A percentile compares a stretch with the other conserved stretches of the same genome.
Evolutionary conservation across 2,888 invertebrate species (phyloP).

Genomic region (Trissolcus brochymenae): DNA sequence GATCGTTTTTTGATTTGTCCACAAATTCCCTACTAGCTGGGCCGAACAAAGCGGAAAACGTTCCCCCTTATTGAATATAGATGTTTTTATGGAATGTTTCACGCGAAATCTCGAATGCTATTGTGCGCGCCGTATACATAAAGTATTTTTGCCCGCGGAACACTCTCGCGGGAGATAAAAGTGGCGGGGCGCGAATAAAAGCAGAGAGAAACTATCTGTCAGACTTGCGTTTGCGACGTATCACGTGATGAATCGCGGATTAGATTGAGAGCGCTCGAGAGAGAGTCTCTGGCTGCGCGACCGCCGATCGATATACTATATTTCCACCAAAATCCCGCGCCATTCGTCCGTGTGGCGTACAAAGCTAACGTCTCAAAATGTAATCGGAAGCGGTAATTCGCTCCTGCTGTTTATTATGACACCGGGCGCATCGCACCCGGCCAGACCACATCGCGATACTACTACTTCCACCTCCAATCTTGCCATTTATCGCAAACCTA

Average conservation of each 20-base stretch:
- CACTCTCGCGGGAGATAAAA: constrained; percentile 27
- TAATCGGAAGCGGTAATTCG: constrained; percentile 30
- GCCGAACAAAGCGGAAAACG: constrained; percentile 34
- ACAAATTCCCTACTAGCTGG: constrained; percentile 25
- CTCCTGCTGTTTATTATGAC: constrained; percentile 28
- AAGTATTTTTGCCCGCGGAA: constrained; percentile 23
- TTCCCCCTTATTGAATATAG: constrained; percentile 47
- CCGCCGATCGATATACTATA: constrained; percentile 48
- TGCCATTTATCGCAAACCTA: too few relatives aligned
- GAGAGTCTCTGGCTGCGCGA: constrained; percentile 40
- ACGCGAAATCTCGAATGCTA: neutral
- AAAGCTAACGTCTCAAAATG: constrained; percentile 39
- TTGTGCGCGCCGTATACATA: constrained; percentile 7
- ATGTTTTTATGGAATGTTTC: constrained; percentile 29
- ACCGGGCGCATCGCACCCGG: constrained; percentile 25
- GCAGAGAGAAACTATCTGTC: constrained; percentile 27
- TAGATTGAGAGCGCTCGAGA: constrained; percentile 44
- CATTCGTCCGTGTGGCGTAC: constrained; percentile 24
- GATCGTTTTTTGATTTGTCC: constrained; percentile 29
- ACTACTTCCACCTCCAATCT: constrained; percentile 33
- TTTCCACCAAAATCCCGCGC: constrained; percentile 4
- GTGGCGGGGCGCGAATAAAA: constrained; percentile 32
- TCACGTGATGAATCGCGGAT: constrained; percentile 49
- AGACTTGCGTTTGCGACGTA: constrained; percentile 32
- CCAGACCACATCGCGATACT: constrained; percentile 43